Evolutionary conservation across 1,140 invertebrate species (phyloP), one percentile per base, ranked within the genome.

Genomic region (Drosophila varians): DNA sequence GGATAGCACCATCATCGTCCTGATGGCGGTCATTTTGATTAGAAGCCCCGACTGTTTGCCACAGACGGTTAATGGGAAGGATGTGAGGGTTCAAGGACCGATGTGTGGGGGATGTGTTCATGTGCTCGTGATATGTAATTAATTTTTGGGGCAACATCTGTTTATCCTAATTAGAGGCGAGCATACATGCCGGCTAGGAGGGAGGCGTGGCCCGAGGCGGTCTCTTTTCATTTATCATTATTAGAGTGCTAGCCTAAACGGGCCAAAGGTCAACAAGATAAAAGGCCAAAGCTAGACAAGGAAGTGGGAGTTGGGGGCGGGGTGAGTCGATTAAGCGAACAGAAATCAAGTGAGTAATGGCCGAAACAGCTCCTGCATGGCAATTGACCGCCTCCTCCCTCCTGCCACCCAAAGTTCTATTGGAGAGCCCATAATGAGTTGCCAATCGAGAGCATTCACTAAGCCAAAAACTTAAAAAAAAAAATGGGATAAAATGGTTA

Each of bases 101-200:
- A 16, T 12, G 36, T n/a, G n/a, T n/a, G n/a, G 1, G 36, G 2
- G 48, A 51, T 40, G 60, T 74, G 60, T 74, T 74, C 74, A 68
- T 77, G 64, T 75, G 75, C 65, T 69, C 75, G 74, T 83, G 75
- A 83, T 86, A 74, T 86, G 80, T 84, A 84, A 84, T 84, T 84
- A 84, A 84, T 84, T 84, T 79, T 65, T 25, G 28, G 28, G 79
- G 80, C 77, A 86, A 84, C 80, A 84, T 77, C 80, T 84, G 80
- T 80, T 86, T 76, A 86, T 84, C 80, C 80, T 86, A 84, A 84
- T 84, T 84, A 86, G 75, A 75, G 64, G 66, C 66, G 54, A 84
- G 48, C 75, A 53, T 25, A 40, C 36, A 36, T 47, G 54, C 14
- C 14, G 5, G 28, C 6, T 12, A 38, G 16, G 6, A 12, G 45